Percentiles rank a stretch among this genome's conserved stretches.
Conservation (phyloP, 2,888 invertebrate genomes). For the Lasioglossum vierecki region DNA sequence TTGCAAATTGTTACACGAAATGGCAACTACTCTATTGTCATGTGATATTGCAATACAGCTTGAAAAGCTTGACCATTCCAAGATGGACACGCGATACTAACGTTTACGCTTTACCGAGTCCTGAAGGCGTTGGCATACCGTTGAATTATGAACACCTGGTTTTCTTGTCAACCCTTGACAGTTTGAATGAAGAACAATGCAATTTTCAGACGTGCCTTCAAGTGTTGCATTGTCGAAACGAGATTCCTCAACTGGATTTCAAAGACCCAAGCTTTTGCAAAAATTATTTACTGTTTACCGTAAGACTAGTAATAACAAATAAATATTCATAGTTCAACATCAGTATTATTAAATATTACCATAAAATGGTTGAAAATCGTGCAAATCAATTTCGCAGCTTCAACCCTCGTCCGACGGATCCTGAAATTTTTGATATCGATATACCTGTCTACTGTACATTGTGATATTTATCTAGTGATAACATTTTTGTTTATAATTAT, state of each 20-base stretch:
- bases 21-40: not conserved
- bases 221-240: not conserved
- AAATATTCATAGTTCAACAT: no score
- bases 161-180: slow-evolving; percentile 7
- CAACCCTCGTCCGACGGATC: not conserved
- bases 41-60: not conserved
- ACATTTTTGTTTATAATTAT: not conserved
- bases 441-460: no score
- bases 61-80: not conserved
- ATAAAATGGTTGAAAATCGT: no score
- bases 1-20: not conserved
- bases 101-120: slow-evolving; percentile 5
- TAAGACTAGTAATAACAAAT: no score
- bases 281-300: not conserved
- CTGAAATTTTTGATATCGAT: no score
- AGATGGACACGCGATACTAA: not conserved
- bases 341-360: no score
- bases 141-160: slow-evolving; percentile 8
- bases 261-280: not conserved
- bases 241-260: not conserved
- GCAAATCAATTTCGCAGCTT: not conserved
- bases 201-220: not conserved
- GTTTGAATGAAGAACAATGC: slow-evolving; percentile 4
- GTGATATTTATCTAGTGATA: no score
- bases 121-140: not conserved